These are phyloP conservation scores for Momotus momota DNA, from an alignment of 2,797 vertebrate species.

Conservation along the genomic window DNA sequence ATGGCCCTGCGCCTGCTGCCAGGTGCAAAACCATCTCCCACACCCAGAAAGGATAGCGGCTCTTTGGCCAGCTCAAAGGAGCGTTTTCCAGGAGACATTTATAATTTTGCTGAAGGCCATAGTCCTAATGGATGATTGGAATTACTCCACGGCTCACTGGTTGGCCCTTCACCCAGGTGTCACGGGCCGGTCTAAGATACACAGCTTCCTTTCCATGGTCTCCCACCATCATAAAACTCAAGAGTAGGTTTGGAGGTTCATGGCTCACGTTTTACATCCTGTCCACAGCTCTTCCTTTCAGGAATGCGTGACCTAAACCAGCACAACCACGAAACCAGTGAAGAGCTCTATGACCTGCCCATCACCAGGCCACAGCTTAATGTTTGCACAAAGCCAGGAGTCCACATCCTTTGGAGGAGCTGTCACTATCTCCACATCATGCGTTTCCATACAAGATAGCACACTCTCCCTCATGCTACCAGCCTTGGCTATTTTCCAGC, in stretches of 20 bases:
- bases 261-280: neutral
- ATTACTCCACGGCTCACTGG: neutral
- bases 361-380: accelerated
- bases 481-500: neutral
- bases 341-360: neutral
- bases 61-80: neutral
- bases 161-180: neutral
- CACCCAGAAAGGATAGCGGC: accelerated
- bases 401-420: neutral
- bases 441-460: neutral
- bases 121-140: neutral
- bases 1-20: accelerated
- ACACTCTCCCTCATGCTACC: neutral
- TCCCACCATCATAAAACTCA: neutral
- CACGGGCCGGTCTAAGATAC: neutral
- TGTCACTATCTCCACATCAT: neutral
- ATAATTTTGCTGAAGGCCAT: neutral
- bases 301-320: neutral
- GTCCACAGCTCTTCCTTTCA: neutral
- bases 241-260: neutral
- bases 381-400: neutral
- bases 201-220: neutral
- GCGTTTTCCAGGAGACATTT: neutral
- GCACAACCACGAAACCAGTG: accelerated
- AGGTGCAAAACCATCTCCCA: neutral